Conservation (phyloP, 2,797 vertebrate genomes). For the Lateolabrax maculatus region DNA sequence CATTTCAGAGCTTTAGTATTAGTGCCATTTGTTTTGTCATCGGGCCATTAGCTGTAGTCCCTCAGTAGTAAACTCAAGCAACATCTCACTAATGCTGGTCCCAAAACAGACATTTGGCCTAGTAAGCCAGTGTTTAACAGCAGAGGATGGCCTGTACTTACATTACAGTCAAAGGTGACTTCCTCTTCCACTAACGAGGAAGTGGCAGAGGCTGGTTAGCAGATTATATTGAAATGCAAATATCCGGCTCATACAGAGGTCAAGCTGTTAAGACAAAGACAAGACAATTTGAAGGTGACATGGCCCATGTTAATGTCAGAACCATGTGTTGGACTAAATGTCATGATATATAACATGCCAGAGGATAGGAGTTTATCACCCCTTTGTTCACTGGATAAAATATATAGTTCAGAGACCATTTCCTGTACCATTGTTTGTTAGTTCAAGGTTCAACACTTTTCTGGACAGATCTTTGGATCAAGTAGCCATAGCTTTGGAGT, state of each 20-base stretch:
- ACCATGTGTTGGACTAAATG: constrained; percentile 17
- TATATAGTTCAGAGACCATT: constrained; percentile 2
- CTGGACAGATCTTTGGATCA: neutral
- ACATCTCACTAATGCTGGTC: constrained; percentile 33
- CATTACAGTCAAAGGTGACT: constrained; percentile 40
- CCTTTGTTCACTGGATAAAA: constrained; percentile 23
- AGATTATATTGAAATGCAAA: constrained; percentile 49
- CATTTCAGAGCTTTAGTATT: constrained; percentile 30
- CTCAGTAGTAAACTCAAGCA: neutral
- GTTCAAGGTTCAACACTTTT: neutral
- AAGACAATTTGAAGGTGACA: neutral
- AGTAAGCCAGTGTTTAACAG: constrained; percentile 17
- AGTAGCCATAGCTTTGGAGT: neutral
- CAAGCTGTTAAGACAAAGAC: constrained; percentile 24
- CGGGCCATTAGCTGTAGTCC: neutral
- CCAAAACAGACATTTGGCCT: constrained; percentile 27
- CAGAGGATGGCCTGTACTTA: constrained; percentile 6
- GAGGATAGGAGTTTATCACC: neutral
- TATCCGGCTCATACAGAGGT: constrained; percentile 32
- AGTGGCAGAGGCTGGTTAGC: constrained; percentile 14
- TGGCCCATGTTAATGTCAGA: constrained; percentile 20
- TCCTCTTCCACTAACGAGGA: constrained; percentile 59
- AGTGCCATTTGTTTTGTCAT: constrained; percentile 24
- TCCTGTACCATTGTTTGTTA: neutral
- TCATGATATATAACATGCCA: constrained; percentile 2